Percentiles rank a stretch among this genome's conserved stretches.
Conservation (phyloP, 2,113 vertebrate species). For the Gnathochromis pfefferi region DNA sequence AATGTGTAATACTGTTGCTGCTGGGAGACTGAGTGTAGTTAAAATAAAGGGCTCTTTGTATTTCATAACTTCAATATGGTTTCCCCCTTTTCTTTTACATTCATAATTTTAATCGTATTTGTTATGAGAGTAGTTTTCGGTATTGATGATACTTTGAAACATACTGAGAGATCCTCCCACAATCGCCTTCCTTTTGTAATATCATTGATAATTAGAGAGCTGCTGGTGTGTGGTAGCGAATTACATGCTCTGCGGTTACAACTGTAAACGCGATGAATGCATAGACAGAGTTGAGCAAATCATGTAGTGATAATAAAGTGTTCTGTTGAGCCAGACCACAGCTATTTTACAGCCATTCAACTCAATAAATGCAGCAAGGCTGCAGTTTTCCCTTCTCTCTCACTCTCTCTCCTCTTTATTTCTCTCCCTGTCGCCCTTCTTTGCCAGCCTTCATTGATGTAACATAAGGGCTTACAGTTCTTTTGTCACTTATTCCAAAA, state of each 20-base stretch:
- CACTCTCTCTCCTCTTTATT: neutral
- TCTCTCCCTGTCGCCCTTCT: neutral
- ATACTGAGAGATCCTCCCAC: neutral
- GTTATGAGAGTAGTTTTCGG: neutral
- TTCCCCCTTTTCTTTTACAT: neutral
- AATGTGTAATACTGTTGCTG: constrained; percentile 38
- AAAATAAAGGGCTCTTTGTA: constrained; percentile 48
- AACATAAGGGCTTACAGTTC: constrained; percentile 16
- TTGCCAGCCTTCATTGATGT: neutral
- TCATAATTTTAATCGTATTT: neutral
- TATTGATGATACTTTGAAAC: neutral
- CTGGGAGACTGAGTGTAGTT: neutral
- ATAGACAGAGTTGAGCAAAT: constrained; percentile 2
- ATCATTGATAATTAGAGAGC: neutral
- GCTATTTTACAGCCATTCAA: constrained; percentile 43
- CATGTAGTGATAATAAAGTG: constrained; percentile 45
- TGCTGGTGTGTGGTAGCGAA: neutral
- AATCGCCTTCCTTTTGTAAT: neutral
- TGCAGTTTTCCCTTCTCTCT: neutral
- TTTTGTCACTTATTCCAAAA: constrained; percentile 30
- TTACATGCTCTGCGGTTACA: neutral
- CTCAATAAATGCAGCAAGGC: constrained; percentile 42
- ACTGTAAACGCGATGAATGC: constrained; percentile 6
- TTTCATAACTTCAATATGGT: neutral
- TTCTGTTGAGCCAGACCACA: constrained; percentile 33